Conservation (phyloP, 2,797 vertebrate genomes). For the Potorous gilbertii region DNA sequence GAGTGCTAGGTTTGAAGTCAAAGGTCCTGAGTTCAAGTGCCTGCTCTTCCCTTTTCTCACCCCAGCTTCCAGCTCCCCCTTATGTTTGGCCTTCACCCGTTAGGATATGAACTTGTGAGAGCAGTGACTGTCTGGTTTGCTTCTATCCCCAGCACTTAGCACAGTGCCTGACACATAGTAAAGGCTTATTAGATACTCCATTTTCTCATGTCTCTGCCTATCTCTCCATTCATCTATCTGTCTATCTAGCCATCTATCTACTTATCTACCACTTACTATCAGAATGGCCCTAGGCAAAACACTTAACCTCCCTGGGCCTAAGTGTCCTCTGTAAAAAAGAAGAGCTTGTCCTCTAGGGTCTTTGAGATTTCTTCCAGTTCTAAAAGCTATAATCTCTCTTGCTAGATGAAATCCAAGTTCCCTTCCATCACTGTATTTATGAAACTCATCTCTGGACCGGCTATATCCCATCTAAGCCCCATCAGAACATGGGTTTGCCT, state of each 20-base stretch:
- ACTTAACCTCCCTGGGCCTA: neutral
- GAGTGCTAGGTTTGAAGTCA: neutral
- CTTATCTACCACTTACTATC: neutral
- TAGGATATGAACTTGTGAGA: neutral
- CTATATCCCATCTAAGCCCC: neutral
- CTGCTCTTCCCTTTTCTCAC: neutral
- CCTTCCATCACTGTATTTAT: neutral
- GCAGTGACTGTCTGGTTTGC: neutral
- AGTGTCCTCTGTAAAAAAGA: neutral
- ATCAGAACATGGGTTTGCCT: neutral
- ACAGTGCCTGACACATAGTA: no score
- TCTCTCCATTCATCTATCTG: neutral
- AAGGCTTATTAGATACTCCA: neutral
- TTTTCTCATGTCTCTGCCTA: neutral
- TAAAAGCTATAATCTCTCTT: neutral
- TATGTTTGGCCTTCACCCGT: neutral
- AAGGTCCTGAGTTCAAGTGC: neutral
- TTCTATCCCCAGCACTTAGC: neutral
- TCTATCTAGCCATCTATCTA: neutral
- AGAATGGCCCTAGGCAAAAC: neutral
- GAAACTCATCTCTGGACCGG: neutral
- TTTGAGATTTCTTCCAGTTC: neutral
- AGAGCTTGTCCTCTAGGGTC: neutral
- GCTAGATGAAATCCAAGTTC: neutral
- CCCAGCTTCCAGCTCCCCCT: neutral